A percentile compares a stretch with the other conserved stretches of the same genome.
phyloP scores from a whole-genome alignment of 2,888 invertebrate genomes.

The Caenorhabditis auriculariae region DNA sequence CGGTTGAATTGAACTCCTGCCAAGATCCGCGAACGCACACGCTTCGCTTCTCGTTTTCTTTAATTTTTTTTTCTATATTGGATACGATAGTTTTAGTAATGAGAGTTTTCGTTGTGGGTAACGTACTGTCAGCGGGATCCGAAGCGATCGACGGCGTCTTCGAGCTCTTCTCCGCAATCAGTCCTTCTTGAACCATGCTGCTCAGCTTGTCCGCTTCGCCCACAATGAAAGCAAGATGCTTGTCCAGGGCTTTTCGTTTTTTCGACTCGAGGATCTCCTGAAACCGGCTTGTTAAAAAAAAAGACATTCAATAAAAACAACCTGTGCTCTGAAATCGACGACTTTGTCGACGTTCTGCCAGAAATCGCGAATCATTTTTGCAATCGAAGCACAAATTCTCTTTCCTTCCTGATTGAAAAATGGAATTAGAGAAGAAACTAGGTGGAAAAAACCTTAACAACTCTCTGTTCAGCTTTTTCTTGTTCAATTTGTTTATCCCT shows the following conservation, averaged over 20 bases:
- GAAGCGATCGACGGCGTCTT: constrained; percentile 37
- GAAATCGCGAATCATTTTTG: constrained; percentile 89
- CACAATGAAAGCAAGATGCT: constrained; percentile 94
- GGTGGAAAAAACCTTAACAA: constrained; percentile 77
- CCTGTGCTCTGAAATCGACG: constrained; percentile 51
- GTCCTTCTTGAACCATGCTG: constrained; percentile 51
- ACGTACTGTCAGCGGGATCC: constrained; percentile 9
- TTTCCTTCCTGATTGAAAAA: constrained; percentile 70
- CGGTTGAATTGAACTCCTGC: too few species aligned
- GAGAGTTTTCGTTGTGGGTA: not conserved
- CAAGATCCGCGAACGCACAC: too few species aligned
- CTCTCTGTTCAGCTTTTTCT: constrained; percentile 83
- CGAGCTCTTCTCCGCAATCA: constrained; percentile 26
- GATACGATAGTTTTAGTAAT: not conserved
- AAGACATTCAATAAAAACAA: constrained; percentile 7
- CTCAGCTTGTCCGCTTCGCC: constrained; percentile 93
- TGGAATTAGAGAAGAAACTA: constrained; percentile 67
- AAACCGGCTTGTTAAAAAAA: not conserved
- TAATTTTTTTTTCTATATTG: too few species aligned
- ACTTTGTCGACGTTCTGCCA: constrained; percentile 95
- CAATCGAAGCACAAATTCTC: constrained; percentile 77
- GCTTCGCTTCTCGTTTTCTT: too few species aligned
- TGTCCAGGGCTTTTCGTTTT: constrained; percentile 88
- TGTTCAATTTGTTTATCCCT: constrained; percentile 82
- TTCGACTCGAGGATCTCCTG: constrained; percentile 85